These are phyloP conservation scores for Epirrhoe alternata DNA, from an alignment of 2,888 invertebrate species.

Conservation along the genomic window DNA sequence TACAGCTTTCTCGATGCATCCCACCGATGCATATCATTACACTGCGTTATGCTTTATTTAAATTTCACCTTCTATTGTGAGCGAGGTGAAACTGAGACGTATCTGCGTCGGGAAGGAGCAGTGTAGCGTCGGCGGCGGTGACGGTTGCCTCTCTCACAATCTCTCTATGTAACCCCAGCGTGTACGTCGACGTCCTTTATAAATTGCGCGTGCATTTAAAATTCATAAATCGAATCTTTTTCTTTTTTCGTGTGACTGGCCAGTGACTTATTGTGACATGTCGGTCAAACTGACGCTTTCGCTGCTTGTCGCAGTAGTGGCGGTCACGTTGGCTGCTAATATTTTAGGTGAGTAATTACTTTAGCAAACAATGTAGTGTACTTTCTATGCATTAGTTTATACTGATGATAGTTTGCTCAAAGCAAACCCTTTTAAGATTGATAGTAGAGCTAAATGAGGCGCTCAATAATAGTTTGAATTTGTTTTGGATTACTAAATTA, in stretches of 20 bases:
- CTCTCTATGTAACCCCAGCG: slow-evolving; percentile 19
- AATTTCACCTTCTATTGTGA: slow-evolving; percentile 85
- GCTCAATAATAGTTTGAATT: neutral
- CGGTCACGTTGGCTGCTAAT: slow-evolving; percentile 66
- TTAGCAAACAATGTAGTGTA: slow-evolving; percentile 37
- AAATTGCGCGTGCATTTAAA: slow-evolving; percentile 57
- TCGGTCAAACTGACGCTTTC: slow-evolving; percentile 71
- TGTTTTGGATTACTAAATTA: neutral
- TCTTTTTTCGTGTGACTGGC: slow-evolving; percentile 39
- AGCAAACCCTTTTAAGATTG: slow-evolving; percentile 8
- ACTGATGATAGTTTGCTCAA: slow-evolving; percentile 8
- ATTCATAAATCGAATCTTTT: slow-evolving; percentile 56
- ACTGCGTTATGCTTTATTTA: slow-evolving; percentile 81
- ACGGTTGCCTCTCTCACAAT: slow-evolving; percentile 68
- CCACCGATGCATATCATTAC: slow-evolving; percentile 76
- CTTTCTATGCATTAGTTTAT: slow-evolving; percentile 28
- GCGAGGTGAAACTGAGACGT: slow-evolving; percentile 77
- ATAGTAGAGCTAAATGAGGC: neutral
- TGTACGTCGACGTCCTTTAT: slow-evolving; percentile 47
- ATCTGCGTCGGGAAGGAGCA: slow-evolving; percentile 76
- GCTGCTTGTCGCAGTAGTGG: slow-evolving; percentile 61
- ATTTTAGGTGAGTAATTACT: slow-evolving; percentile 78
- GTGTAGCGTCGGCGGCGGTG: slow-evolving; percentile 70
- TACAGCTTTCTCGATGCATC: slow-evolving; percentile 78
- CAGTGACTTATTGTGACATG: slow-evolving; percentile 61